Evolutionary conservation across 2,888 invertebrate species (phyloP).

Genomic region (Schizotus pectinicornis): DNA sequence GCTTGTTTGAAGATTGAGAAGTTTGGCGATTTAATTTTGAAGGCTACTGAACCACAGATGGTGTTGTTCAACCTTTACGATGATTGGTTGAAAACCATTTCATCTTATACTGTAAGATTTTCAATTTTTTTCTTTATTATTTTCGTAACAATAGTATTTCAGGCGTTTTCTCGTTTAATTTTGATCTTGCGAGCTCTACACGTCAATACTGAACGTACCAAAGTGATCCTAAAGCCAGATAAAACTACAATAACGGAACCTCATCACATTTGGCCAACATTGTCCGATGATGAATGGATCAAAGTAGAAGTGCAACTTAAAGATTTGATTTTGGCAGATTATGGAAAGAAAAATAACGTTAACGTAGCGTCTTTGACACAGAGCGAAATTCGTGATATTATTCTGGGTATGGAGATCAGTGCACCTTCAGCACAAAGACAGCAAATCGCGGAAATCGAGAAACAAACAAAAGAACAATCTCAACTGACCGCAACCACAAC

Average conservation of each 20-base stretch:
- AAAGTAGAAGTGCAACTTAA: constrained; percentile 98
- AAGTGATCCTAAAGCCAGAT: constrained; percentile 97
- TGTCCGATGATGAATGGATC: constrained; percentile 99
- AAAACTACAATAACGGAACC: constrained; percentile 99
- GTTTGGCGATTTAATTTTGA: constrained; percentile 97
- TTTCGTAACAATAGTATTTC: constrained; percentile 27
- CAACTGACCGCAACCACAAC: constrained; percentile 99
- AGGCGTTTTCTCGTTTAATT: constrained; percentile 96
- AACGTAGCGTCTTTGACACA: constrained; percentile 99
- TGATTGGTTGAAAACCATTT: constrained; percentile 99
- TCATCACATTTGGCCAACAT: constrained; percentile 99
- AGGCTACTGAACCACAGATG: constrained; percentile 99
- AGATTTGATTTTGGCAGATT: constrained; percentile 97
- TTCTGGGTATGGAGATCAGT: constrained; percentile 99
- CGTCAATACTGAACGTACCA: constrained; percentile 98
- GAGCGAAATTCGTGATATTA: constrained; percentile 98
- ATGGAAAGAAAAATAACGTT: constrained; percentile 99
- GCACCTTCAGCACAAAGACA: constrained; percentile 98
- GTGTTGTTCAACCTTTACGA: constrained; percentile 99
- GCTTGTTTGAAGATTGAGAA: constrained; percentile 99
- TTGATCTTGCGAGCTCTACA: constrained; percentile 95
- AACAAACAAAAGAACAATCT: constrained; percentile 98
- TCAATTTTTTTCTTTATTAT: constrained; percentile 5
- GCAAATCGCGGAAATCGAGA: constrained; percentile 99
- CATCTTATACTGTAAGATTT: constrained; percentile 90